A percentile compares a stretch with the other conserved stretches of the same genome.
phyloP scores from a whole-genome alignment of 2,113 vertebrate genomes.

The Trematocara marginatum region DNA sequence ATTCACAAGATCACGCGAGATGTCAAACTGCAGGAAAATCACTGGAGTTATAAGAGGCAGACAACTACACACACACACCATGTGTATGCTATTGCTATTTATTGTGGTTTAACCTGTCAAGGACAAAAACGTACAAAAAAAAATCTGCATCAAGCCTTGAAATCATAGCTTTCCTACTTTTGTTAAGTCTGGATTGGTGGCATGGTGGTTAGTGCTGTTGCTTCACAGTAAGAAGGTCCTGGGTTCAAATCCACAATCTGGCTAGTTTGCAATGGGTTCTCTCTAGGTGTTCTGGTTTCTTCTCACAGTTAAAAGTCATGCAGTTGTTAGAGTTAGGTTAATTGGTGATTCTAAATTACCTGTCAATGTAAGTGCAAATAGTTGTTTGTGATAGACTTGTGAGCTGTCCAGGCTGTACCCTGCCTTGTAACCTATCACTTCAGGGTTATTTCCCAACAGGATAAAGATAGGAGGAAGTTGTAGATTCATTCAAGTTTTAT shows the following conservation, averaged over 20 bases:
- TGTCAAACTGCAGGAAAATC: background rate
- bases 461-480: background rate
- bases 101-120: background rate
- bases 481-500: background rate
- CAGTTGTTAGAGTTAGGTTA: background rate
- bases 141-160: background rate
- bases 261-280: accelerated
- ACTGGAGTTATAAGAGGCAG: background rate
- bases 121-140: accelerated
- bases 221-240: background rate
- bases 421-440: background rate
- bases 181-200: accelerated
- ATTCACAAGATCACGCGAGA: accelerated
- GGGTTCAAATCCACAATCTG: background rate
- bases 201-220: background rate
- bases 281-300: accelerated
- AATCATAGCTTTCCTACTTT: background rate
- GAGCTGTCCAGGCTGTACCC: accelerated
- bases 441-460: background rate
- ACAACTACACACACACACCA: background rate
- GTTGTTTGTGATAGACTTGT: accelerated
- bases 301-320: background rate
- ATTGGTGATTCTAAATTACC: background rate
- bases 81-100: accelerated
- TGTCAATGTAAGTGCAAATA: accelerated